Conservation (phyloP, 1,140 invertebrate genomes). For the Harpegnathos saltator region DNA sequence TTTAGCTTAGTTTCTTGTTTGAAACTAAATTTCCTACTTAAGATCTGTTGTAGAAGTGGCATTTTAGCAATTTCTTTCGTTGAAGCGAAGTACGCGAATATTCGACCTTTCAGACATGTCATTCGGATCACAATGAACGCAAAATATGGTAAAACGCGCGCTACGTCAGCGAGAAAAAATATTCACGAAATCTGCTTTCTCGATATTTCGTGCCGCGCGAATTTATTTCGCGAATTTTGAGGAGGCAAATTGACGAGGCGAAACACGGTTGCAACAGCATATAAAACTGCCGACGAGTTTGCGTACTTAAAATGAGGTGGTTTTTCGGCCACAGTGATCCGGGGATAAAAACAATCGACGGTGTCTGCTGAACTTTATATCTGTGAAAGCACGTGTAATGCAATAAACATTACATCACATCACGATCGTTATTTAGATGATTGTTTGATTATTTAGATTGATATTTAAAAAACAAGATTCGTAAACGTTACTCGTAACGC, state of each 20-base stretch:
- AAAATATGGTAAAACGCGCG: background rate
- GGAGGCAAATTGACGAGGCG: background rate
- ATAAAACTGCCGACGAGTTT: conserved; percentile 9
- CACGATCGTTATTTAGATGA: too few relatives aligned
- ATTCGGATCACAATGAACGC: conserved; percentile 4
- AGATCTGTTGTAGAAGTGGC: too few relatives aligned
- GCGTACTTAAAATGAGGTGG: background rate
- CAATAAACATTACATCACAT: background rate
- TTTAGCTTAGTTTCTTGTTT: too few relatives aligned
- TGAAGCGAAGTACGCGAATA: background rate
- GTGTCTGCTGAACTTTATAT: background rate
- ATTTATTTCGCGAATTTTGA: background rate
- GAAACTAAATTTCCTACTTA: too few relatives aligned
- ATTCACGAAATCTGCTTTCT: background rate
- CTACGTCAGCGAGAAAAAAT: conserved; percentile 17
- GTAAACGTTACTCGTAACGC: too few relatives aligned
- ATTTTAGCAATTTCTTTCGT: too few relatives aligned
- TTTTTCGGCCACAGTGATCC: background rate
- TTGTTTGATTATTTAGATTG: background rate
- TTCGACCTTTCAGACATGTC: background rate
- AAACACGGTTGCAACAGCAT: conserved; percentile 4
- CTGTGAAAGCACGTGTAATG: background rate
- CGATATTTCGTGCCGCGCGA: background rate
- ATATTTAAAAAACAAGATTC: background rate
- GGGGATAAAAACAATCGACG: background rate